These are phyloP conservation scores for Drosophila littoralis DNA, from an alignment of 1,140 invertebrate species.

Conservation along the genomic window DNA sequence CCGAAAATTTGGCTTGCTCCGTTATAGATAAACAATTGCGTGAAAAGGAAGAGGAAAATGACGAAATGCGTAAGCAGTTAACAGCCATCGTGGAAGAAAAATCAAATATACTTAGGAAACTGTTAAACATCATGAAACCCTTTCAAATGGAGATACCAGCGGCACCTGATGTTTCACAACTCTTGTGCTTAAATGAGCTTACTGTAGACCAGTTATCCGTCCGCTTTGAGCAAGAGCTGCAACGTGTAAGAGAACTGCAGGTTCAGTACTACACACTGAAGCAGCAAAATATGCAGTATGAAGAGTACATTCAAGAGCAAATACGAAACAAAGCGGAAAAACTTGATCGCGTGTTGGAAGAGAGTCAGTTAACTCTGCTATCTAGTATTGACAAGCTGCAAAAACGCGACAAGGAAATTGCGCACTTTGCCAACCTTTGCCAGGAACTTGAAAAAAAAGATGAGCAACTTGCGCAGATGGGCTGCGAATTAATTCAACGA, in stretches of 20 bases:
- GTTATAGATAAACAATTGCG: conserved; percentile 77
- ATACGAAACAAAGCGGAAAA: background rate
- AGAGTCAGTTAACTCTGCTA: background rate
- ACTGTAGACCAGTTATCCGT: background rate
- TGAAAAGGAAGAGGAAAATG: conserved; percentile 78
- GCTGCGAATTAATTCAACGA: background rate
- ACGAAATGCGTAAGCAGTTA: conserved; percentile 46
- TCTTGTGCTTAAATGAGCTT: background rate
- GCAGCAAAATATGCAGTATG: background rate
- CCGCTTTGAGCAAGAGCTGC: background rate
- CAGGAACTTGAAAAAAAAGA: background rate
- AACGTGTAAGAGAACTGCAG: conserved; percentile 15
- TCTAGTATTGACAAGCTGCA: background rate
- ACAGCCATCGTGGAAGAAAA: conserved; percentile 9
- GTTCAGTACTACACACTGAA: background rate
- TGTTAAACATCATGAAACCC: conserved; percentile 32
- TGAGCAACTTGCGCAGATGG: background rate
- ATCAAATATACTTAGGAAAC: conserved; percentile 13
- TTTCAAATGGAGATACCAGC: conserved; percentile 24
- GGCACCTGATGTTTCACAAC: background rate
- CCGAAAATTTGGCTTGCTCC: conserved; percentile 70
- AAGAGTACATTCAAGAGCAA: background rate
- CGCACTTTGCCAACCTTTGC: background rate
- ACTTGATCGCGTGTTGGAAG: background rate
- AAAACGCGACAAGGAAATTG: background rate